Evolutionary conservation across 2,888 invertebrate species (phyloP).

Genomic region (Campopleginae sp.): DNA sequence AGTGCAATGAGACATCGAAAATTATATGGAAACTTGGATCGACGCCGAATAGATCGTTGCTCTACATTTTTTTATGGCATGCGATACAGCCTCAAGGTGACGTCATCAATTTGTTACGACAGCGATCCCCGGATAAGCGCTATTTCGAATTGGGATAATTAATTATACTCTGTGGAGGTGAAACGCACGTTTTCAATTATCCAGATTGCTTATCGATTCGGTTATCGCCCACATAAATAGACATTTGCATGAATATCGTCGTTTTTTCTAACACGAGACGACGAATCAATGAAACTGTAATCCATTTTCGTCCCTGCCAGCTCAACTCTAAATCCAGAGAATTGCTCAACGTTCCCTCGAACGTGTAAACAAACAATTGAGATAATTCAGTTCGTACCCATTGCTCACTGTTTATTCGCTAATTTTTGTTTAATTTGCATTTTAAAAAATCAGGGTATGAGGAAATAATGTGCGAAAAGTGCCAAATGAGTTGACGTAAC

Average conservation of each 20-base stretch:
- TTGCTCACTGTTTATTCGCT: neutral
- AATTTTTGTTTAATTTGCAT: neutral
- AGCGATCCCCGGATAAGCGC: conserved; percentile 39
- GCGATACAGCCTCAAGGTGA: conserved; percentile 29
- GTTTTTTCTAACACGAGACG: conserved; percentile 23
- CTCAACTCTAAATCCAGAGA: neutral
- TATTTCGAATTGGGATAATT: conserved; percentile 46
- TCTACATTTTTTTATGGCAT: conserved; percentile 5
- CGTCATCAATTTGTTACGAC: conserved; percentile 41
- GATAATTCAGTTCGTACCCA: neutral
- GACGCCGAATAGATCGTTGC: conserved; percentile 37
- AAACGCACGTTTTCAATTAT: conserved; percentile 56
- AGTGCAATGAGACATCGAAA: conserved; percentile 36
- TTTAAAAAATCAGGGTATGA: neutral
- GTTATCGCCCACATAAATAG: conserved; percentile 6
- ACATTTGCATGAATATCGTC: conserved; percentile 5
- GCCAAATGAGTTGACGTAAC: neutral
- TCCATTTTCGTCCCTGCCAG: conserved; percentile 33
- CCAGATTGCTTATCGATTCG: conserved; percentile 64
- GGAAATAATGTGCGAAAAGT: neutral
- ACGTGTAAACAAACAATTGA: neutral
- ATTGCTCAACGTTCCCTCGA: neutral
- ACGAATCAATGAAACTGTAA: conserved; percentile 31
- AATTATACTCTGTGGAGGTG: conserved; percentile 42
- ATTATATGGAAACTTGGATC: conserved; percentile 51